Base-by-base conservation (phyloP, 2,888 invertebrate species). In the Oxyscelio sp. region DNA sequence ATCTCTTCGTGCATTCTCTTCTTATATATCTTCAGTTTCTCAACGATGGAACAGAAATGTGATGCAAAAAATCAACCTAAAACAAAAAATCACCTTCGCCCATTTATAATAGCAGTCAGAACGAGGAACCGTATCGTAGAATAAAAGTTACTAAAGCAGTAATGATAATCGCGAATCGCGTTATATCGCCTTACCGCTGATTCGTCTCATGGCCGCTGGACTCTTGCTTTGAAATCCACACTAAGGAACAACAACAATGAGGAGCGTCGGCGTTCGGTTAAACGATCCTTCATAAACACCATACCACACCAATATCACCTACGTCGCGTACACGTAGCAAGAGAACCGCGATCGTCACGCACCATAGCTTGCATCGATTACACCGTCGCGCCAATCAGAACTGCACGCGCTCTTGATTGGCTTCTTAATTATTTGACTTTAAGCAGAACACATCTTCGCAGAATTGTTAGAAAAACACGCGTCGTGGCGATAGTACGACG, bases 251-350 rank as follows among this genome's bases (percentile, higher is more conserved):
- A 58, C 40, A 71, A 43, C 31, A 73, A 54, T 21, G 31, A 48
- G 48, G 59, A 54, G 56, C 80, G 71, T 81, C 73, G 85, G 43
- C 73, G 71, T 80, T 61, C 40, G 27, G 19, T 56, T 61, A 52
- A 68, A 50, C 59, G 56, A 70, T 66, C 45, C 63, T 45, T 75
- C 52, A 40, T 71, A 68, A 82, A 85, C 81, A 85, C 81, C 85
- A 85, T 85, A 19, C 85, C 85, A 85, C 84, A 61, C 75, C 70
- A 71, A 78, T 82, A 85, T 85, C 85, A 85, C 85, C 78, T 85
- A 74, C 50, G 63, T 58, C 75, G 66, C 58, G 75, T 40, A 77
- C 65, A 75, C 74, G 54, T 54, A 77, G 56, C 45, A 56, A 80
- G 48, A 54, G 45, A 15, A 68, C 21, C 63, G 74, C 66, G 48